These are phyloP conservation scores for Crypturellus undulatus DNA, from an alignment of 2,113 vertebrate species.

Conservation along the genomic window DNA sequence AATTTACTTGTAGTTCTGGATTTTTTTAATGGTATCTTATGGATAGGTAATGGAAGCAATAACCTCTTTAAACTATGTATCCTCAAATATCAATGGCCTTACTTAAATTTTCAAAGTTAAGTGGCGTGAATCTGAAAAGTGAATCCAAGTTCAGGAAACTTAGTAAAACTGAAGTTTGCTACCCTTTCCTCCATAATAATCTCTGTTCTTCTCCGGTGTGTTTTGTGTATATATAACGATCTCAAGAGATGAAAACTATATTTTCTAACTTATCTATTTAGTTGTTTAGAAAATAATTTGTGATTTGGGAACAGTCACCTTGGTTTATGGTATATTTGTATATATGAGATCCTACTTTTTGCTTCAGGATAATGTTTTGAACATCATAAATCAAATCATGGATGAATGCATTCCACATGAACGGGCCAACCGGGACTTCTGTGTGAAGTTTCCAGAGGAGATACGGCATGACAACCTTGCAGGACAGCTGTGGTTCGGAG, in stretches of 20 bases:
- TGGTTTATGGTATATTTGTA: neutral
- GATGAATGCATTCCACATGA: constrained; percentile 95
- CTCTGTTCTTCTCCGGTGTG: neutral
- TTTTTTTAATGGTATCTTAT: neutral
- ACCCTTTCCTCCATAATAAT: neutral
- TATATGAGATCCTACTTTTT: neutral
- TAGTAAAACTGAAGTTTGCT: neutral
- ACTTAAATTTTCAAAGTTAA: neutral
- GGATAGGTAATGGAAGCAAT: neutral
- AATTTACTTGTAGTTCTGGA: neutral
- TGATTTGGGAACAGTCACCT: neutral
- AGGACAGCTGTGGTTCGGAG: constrained; percentile 98
- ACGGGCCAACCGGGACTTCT: constrained; percentile 94
- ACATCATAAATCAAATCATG: constrained; percentile 98
- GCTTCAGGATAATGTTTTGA: constrained; percentile 92
- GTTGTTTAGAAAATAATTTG: neutral
- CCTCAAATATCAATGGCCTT: neutral
- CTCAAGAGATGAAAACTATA: fast-evolving
- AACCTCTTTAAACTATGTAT: neutral
- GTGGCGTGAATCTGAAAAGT: neutral
- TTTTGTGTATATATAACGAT: neutral
- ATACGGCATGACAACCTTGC: constrained; percentile 98
- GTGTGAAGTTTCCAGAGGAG: constrained; percentile 97
- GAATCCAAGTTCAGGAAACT: neutral
- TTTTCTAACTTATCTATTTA: neutral